Conservation (phyloP, 2,888 invertebrate genomes). For the Agriopis marginaria region DNA sequence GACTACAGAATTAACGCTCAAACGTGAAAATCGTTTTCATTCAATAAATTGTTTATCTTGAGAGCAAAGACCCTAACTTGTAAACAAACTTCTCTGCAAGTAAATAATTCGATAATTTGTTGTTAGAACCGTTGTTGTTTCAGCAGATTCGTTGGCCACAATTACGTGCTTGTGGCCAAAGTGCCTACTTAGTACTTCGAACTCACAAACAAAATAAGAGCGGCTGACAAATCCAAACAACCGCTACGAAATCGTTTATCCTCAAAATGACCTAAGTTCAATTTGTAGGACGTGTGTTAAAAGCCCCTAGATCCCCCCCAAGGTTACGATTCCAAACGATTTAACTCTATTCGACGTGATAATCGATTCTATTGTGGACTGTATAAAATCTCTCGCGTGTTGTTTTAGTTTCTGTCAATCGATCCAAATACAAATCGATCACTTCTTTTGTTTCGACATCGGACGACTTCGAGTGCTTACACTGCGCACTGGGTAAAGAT, state of each 20-base stretch:
- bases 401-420: slow-evolving; percentile 20
- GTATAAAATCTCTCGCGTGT: slow-evolving; percentile 16
- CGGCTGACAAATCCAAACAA: neutral
- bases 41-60: neutral
- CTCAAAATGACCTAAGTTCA: slow-evolving; percentile 21
- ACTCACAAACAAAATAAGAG: neutral
- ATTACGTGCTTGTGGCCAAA: neutral
- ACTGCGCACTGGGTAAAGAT: slow-evolving; percentile 7
- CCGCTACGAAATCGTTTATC: slow-evolving; percentile 25
- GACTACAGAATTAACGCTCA: neutral
- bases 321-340: slow-evolving; percentile 15
- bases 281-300: slow-evolving; percentile 7
- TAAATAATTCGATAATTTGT: neutral
- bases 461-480: slow-evolving; percentile 15
- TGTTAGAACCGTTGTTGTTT: neutral
- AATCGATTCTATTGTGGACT: slow-evolving; percentile 21
- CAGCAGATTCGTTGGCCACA: neutral
- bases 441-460: slow-evolving; percentile 22
- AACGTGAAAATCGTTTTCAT: neutral
- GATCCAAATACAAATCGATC: slow-evolving; percentile 18
- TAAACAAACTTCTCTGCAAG: neutral
- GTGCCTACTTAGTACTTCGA: neutral
- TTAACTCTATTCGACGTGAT: slow-evolving; percentile 9
- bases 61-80: neutral
- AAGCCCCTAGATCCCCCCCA: slow-evolving; percentile 12